Evolutionary conservation across 1,140 invertebrate species (phyloP).

Genomic region (Listronotus oregonensis): DNA sequence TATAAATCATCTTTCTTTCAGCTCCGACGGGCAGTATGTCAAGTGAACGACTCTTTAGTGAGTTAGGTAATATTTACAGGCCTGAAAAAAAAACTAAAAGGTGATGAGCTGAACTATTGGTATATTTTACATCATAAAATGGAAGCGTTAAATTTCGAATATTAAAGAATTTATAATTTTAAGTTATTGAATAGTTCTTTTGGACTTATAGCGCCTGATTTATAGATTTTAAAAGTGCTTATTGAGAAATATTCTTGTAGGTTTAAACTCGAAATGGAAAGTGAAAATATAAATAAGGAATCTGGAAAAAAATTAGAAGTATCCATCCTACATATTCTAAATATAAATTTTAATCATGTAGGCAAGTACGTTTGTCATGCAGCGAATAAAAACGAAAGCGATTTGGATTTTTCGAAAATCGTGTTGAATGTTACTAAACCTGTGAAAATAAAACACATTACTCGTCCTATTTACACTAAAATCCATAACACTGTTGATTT

Average conservation of each 20-base stretch:
- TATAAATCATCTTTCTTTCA: too few relatives aligned
- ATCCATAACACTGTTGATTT: constrained; percentile 59
- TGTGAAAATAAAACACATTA: constrained; percentile 57
- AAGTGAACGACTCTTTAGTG: too few relatives aligned
- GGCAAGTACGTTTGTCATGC: constrained; percentile 60
- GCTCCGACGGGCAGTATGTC: too few relatives aligned
- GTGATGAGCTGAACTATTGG: too few relatives aligned
- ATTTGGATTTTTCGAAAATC: constrained; percentile 49
- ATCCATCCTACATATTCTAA: constrained; percentile 52
- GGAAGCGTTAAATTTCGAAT: too few relatives aligned
- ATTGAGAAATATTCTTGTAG: constrained; percentile 34
- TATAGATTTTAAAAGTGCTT: too few relatives aligned
- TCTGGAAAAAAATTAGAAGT: constrained; percentile 56
- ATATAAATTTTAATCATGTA: constrained; percentile 57
- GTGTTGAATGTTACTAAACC: constrained; percentile 57
- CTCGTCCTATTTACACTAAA: constrained; percentile 58
- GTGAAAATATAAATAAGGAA: constrained; percentile 52
- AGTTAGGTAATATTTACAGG: too few relatives aligned
- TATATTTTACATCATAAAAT: too few relatives aligned
- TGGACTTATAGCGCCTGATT: too few relatives aligned
- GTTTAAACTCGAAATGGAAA: constrained; percentile 53
- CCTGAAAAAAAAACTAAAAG: too few relatives aligned
- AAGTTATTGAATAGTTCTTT: too few relatives aligned
- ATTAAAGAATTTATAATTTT: too few relatives aligned
- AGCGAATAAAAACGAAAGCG: constrained; percentile 50